Base-by-base conservation (phyloP, 2,797 vertebrate genomes). In the Enteromius fasciolatus region DNA sequence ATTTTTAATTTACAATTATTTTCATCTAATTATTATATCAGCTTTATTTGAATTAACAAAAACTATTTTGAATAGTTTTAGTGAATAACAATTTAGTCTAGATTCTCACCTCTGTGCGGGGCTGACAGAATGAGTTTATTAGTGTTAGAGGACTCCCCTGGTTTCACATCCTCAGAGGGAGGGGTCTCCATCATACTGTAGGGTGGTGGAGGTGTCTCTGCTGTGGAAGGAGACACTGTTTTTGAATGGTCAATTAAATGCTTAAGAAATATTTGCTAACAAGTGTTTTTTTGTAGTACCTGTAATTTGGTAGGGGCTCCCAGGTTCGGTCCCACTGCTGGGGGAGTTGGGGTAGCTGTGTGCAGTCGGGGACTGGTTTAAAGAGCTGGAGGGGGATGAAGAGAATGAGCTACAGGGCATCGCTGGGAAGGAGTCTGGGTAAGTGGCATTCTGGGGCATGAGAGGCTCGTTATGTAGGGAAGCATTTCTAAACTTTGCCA, bases 361-460 rank as follows among this genome's bases (percentile, higher is more conserved):
- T 0, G 94, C 93, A 88, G 93, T 92, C 2, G 96, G 96, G 0
- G 97, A 97, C 90, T 96, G 97, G 31, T 88, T 69, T 17, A 92
- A 89, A 20, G 96, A 95, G 81, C 95, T 96, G 54, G 94, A 89
- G 2, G 95, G 94, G 7, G 96, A 96, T 64, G 95, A 90, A 0
- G 94, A 92, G 85, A 95, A 97, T 17, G 95, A 92, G 15, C 94
- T 88, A 86, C 96, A 95, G 0, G 95, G 93, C 83, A 96, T 92
- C 10, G 96, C 93, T 80, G 97, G 97, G 93, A 99, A 99, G 70
- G 97, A 98, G 83, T 98, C 97, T 0, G 97, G 98, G 76, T 95
- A 99, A 72, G 96, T 98, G 91, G 97, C 97, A 5, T 99, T 99
- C 91, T 98, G 97, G 0, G 97, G 97, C 97, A 99, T 98, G 86